These are phyloP conservation scores for Metopia argyrocephala DNA, from an alignment of 2,888 invertebrate genomes.

Conservation along the genomic window DNA sequence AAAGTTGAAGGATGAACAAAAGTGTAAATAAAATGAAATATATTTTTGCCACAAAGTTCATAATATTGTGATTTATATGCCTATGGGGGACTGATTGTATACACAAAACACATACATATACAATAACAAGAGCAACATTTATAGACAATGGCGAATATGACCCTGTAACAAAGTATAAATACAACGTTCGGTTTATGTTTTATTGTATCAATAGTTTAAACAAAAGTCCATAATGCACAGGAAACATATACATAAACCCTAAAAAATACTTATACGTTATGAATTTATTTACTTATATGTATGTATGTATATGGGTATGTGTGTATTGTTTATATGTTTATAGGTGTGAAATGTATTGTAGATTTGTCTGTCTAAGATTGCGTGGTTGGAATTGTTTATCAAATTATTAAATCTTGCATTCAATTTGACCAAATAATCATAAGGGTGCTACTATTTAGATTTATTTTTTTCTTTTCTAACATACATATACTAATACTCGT, in stretches of 20 bases:
- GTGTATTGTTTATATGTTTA: slow-evolving; percentile 3
- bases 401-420: slow-evolving; percentile 56
- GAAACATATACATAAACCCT: neutral
- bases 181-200: slow-evolving; percentile 31
- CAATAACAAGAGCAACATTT: too few species aligned
- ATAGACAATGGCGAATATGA: neutral
- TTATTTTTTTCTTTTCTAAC: slow-evolving; percentile 44
- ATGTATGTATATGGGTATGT: neutral
- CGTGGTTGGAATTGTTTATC: slow-evolving; percentile 61
- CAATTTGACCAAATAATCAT: slow-evolving; percentile 55
- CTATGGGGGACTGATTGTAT: slow-evolving; percentile 39
- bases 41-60: slow-evolving; percentile 48
- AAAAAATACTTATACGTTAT: neutral
- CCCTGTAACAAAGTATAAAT: slow-evolving; percentile 18
- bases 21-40: neutral
- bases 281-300: neutral
- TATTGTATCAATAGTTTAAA: slow-evolving; percentile 13
- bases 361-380: slow-evolving; percentile 49
- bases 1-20: neutral
- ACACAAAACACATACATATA: slow-evolving; percentile 38
- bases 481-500: too few species aligned
- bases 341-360: slow-evolving; percentile 45
- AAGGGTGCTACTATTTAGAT: slow-evolving; percentile 56
- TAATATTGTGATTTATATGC: slow-evolving; percentile 60
- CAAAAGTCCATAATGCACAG: slow-evolving; percentile 13